Percentiles rank a stretch among this genome's conserved stretches.
Conservation (phyloP, 2,797 vertebrate genomes). For the Esox masquinongy region DNA sequence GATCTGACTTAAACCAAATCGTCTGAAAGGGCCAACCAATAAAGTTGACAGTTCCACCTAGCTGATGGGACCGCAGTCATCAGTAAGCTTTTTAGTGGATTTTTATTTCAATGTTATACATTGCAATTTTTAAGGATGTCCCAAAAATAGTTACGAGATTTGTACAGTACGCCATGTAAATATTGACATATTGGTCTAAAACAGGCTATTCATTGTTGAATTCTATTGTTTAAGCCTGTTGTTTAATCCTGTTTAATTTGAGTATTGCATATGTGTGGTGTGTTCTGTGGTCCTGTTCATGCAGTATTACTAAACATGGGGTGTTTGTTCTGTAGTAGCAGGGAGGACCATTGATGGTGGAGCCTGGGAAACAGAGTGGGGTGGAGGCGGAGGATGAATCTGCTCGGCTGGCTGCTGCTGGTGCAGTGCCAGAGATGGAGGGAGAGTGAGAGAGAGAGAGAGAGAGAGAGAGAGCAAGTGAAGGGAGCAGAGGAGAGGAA, state of each 20-base stretch:
- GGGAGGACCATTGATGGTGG: slow-evolving; percentile 31
- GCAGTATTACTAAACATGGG: slow-evolving; percentile 19
- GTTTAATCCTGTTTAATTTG: neutral
- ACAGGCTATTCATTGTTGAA: neutral
- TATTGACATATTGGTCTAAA: neutral
- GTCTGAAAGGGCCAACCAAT: too few species aligned
- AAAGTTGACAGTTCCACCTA: too few species aligned
- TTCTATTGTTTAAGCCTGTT: neutral
- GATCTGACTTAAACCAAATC: too few species aligned
- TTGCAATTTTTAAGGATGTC: neutral
- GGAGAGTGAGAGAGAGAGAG: slow-evolving; percentile 8
- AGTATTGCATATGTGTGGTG: neutral
- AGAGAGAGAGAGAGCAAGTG: slow-evolving; percentile 53
- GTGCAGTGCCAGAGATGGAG: slow-evolving; percentile 52
- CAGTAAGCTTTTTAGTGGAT: too few species aligned
- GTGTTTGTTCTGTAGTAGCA: slow-evolving; percentile 44
- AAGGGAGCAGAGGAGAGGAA: slow-evolving; percentile 78
- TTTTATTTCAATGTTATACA: too few species aligned
- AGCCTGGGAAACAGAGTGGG: slow-evolving; percentile 34
- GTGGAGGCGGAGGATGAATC: slow-evolving; percentile 34
- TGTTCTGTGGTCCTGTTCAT: slow-evolving; percentile 17
- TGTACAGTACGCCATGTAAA: neutral
- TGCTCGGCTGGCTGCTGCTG: slow-evolving; percentile 56
- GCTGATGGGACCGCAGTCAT: too few species aligned
- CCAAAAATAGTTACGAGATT: neutral